phyloP scores from a whole-genome alignment of 1,140 invertebrate species.

The Holcopasites calliopsidis region DNA sequence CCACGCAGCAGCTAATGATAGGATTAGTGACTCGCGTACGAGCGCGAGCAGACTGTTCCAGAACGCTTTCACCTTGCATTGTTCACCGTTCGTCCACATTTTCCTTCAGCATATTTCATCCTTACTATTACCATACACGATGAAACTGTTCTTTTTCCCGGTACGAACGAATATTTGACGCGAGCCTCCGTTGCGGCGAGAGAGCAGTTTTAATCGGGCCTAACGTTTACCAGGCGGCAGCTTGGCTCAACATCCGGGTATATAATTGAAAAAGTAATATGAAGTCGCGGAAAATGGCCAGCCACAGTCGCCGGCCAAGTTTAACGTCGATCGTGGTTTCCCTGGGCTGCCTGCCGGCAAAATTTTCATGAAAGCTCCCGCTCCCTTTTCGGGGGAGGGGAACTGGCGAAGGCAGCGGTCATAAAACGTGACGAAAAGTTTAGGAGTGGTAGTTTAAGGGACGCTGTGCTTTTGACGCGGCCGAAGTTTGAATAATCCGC shows the following conservation, averaged over 20 bases:
- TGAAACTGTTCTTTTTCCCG: too few relatives aligned
- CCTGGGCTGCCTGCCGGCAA: neutral
- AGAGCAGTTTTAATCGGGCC: constrained; percentile 19
- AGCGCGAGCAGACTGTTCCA: too few relatives aligned
- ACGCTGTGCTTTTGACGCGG: neutral
- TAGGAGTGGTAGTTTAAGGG: neutral
- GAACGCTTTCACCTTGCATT: too few relatives aligned
- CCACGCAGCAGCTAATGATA: neutral
- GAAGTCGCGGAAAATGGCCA: constrained; percentile 34
- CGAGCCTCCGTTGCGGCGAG: neutral
- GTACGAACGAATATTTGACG: too few relatives aligned
- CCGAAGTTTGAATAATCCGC: neutral
- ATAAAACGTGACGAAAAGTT: neutral
- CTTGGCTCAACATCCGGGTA: constrained; percentile 12
- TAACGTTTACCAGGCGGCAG: constrained; percentile 16
- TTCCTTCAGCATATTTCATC: too few relatives aligned
- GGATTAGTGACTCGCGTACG: too few relatives aligned
- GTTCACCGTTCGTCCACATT: too few relatives aligned
- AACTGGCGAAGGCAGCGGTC: neutral
- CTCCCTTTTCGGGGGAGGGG: neutral
- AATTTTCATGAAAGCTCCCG: constrained; percentile 50
- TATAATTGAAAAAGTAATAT: constrained; percentile 53
- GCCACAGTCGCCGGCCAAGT: constrained; percentile 26
- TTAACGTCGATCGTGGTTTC: constrained; percentile 29
- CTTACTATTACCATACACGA: too few relatives aligned